Conservation (phyloP, 1,140 invertebrate genomes). For the Sycobia sp. region DNA sequence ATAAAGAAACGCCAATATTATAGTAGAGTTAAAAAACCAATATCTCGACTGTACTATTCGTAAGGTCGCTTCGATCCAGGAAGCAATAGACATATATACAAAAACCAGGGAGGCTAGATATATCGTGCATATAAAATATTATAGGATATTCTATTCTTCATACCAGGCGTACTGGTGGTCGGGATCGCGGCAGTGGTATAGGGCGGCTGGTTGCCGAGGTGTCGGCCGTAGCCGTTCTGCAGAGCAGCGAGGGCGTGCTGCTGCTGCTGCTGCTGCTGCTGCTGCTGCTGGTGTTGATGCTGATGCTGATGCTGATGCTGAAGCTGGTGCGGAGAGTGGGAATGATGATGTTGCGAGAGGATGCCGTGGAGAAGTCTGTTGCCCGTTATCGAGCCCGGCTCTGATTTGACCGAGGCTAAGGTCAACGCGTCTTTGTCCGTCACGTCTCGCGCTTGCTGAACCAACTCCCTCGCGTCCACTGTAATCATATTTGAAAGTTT, state of each 20-base stretch:
- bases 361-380: slow-evolving; percentile 67
- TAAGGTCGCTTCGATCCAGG: too few relatives aligned
- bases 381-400: slow-evolving; percentile 55
- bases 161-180: slow-evolving; percentile 59
- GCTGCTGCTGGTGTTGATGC: slow-evolving; percentile 54
- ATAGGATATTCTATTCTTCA: not conserved
- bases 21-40: too few relatives aligned
- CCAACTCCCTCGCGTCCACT: slow-evolving; percentile 62
- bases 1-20: too few relatives aligned
- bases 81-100: too few relatives aligned
- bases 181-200: slow-evolving; percentile 58
- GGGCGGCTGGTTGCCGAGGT: slow-evolving; percentile 53
- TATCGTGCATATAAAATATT: too few relatives aligned
- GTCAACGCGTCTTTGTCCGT: slow-evolving; percentile 54
- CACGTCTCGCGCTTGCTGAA: slow-evolving; percentile 50
- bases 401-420: slow-evolving; percentile 54
- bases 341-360: slow-evolving; percentile 63
- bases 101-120: too few relatives aligned
- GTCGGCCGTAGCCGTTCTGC: slow-evolving; percentile 56
- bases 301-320: slow-evolving; percentile 60
- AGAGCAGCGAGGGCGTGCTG: slow-evolving; percentile 48
- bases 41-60: too few relatives aligned
- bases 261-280: slow-evolving; percentile 58
- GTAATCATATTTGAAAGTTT: slow-evolving; percentile 39
- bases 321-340: slow-evolving; percentile 1